Percentiles rank a stretch among this genome's conserved stretches.
Evolutionary conservation across 2,113 vertebrate species (phyloP).

Genomic region (Ictidomys tridecemlineatus): DNA sequence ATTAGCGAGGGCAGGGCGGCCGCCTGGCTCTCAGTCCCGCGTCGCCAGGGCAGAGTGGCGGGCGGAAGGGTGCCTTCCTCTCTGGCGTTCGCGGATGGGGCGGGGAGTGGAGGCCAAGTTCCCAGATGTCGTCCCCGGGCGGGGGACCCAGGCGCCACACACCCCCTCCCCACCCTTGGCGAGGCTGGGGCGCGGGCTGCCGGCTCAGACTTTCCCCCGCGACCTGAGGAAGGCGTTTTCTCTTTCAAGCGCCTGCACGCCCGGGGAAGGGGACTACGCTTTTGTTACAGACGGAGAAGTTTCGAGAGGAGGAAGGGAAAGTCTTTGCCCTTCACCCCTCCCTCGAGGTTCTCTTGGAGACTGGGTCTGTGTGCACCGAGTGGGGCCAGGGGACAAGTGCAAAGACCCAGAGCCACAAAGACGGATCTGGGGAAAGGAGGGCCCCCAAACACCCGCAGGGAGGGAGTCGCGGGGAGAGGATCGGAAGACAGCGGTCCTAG

Average conservation of each 20-base stretch:
- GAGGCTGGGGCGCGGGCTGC: accelerated
- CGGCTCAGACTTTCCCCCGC: accelerated
- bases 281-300: neutral
- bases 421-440: neutral
- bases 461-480: neutral
- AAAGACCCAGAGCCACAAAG: neutral
- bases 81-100: neutral
- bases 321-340: accelerated
- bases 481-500: accelerated
- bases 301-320: neutral
- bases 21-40: neutral
- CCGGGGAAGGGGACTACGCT: neutral
- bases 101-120: neutral
- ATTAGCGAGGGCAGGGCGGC: constrained; percentile 82
- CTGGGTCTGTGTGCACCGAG: neutral
- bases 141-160: neutral
- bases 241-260: neutral
- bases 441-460: neutral
- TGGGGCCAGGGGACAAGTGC: accelerated
- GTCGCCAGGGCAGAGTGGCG: neutral
- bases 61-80: neutral
- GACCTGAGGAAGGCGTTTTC: neutral
- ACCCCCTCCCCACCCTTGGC: neutral
- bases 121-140: neutral
- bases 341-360: neutral